Percentiles rank a stretch among this genome's conserved stretches.
Conservation (phyloP, 2,113 vertebrate genomes). For the Lasiurus cinereus region DNA sequence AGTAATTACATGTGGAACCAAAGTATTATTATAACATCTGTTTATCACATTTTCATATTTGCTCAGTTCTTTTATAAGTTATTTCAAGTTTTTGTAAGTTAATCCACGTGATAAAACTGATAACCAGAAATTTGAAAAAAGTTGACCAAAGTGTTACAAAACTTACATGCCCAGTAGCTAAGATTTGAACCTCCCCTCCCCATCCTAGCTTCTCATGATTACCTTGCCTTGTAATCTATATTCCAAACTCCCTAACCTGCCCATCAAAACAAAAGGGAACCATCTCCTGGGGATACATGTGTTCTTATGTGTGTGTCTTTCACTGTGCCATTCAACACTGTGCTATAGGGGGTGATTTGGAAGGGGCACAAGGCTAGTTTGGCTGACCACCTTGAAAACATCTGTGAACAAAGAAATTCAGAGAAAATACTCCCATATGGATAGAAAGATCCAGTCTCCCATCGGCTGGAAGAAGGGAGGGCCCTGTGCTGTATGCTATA, state of each 20-base stretch:
- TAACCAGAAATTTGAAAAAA: background rate
- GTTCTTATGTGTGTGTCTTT: background rate
- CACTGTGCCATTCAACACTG: background rate
- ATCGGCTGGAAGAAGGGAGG: background rate
- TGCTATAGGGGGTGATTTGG: background rate
- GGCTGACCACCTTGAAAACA: background rate
- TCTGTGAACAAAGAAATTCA: background rate
- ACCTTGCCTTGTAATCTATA: background rate
- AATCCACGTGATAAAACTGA: background rate
- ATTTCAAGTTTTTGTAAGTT: background rate
- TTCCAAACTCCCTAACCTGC: background rate
- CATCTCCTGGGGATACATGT: background rate
- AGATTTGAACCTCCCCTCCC: background rate
- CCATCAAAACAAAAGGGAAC: background rate
- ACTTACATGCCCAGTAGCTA: background rate
- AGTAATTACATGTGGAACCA: background rate
- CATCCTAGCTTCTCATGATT: background rate
- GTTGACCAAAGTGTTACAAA: background rate
- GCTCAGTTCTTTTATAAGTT: background rate
- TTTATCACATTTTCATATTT: background rate
- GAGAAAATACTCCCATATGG: background rate
- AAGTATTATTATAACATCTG: background rate
- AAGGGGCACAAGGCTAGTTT: background rate
- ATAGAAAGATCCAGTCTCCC: background rate
- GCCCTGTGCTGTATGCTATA: fast-evolving